A percentile compares a stretch with the other conserved stretches of the same genome.
phyloP scores from a whole-genome alignment of 92 coral and sea anemone genomes.

The Virgularia gustaviana region DNA sequence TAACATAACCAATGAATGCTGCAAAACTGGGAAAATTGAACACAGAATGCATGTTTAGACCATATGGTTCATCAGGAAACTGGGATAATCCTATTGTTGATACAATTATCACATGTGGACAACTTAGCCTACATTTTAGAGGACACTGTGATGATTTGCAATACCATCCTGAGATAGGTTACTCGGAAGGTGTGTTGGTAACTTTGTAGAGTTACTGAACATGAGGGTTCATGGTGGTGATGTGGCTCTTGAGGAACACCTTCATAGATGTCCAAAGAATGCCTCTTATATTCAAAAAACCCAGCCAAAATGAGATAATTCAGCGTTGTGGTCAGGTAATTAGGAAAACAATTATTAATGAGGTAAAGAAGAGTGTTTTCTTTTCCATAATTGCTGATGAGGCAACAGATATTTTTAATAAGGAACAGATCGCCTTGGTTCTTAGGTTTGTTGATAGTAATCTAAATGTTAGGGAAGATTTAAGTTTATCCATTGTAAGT shows the following conservation, averaged over 20 bases:
- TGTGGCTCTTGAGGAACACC: background rate
- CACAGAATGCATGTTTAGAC: too few relatives aligned
- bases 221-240: conserved; percentile 21
- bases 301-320: conserved; percentile 25
- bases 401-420: conserved; percentile 1
- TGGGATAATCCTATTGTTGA: background rate
- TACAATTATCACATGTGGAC: conserved; percentile 5
- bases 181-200: conserved; percentile 12
- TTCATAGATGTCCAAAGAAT: background rate
- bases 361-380: conserved; percentile 9
- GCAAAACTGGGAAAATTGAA: too few relatives aligned
- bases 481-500: background rate
- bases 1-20: too few relatives aligned
- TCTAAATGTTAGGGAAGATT: conserved; percentile 1
- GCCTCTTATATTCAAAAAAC: background rate
- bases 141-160: conserved; percentile 26
- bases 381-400: conserved; percentile 24
- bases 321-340: conserved; percentile 17
- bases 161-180: conserved; percentile 18
- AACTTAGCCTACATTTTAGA: background rate
- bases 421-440: background rate
- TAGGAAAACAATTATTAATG: background rate
- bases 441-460: background rate
- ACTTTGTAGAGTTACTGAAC: conserved; percentile 16
- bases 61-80: too few relatives aligned